phyloP scores from a whole-genome alignment of 2,113 vertebrate genomes.

The Gadus macrocephalus region DNA sequence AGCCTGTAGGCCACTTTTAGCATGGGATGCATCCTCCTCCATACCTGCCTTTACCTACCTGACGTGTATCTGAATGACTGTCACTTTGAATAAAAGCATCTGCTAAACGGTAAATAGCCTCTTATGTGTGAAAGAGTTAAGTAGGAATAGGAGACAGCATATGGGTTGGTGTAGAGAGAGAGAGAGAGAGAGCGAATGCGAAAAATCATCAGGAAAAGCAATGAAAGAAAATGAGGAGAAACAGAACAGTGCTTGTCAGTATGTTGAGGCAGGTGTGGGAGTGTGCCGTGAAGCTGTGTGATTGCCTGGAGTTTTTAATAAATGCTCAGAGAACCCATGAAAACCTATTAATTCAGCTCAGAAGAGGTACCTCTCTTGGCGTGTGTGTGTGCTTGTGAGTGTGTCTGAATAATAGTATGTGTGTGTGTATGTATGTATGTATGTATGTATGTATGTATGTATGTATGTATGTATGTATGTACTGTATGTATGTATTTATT shows the following conservation, averaged over 20 bases:
- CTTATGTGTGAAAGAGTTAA: background rate
- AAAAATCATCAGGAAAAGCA: background rate
- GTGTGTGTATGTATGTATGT: background rate
- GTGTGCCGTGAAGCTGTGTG: background rate
- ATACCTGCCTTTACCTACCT: no score
- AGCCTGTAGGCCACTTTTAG: no score
- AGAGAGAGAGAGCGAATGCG: background rate
- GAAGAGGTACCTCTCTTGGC: background rate
- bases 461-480: constrained; percentile 5
- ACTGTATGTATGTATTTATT: constrained; percentile 4
- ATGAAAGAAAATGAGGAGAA: background rate
- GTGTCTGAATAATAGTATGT: background rate
- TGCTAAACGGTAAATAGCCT: no score
- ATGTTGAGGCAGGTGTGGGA: background rate
- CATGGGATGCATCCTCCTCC: no score
- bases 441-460: constrained; percentile 2
- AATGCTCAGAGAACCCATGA: background rate
- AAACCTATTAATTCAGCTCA: constrained; percentile 14
- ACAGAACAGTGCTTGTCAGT: constrained; percentile 1
- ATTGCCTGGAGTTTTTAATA: constrained; percentile 3
- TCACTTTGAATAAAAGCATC: no score
- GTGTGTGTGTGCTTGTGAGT: background rate
- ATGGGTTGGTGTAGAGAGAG: background rate
- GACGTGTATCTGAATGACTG: no score
- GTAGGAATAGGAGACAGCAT: background rate